Evolutionary conservation across 2,888 invertebrate species (phyloP).

Genomic region (Creontiades dilutus): DNA sequence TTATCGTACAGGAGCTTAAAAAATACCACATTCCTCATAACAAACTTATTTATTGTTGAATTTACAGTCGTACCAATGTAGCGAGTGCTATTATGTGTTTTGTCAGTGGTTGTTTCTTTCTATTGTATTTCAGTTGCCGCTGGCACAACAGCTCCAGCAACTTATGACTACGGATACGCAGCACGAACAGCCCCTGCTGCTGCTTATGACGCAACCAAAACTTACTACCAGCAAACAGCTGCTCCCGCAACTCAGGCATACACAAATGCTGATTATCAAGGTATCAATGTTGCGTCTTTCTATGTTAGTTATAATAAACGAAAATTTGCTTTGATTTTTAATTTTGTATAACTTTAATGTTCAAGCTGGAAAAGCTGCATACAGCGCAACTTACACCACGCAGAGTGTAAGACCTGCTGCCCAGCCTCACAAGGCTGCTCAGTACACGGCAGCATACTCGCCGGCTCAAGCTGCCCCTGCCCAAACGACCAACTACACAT

Average conservation of each 20-base stretch:
- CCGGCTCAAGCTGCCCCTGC: slow-evolving; percentile 76
- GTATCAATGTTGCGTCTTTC: slow-evolving; percentile 48
- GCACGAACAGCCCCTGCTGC: slow-evolving; percentile 83
- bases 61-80: too few relatives aligned
- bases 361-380: slow-evolving; percentile 80
- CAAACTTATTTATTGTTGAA: too few relatives aligned
- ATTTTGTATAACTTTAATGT: background rate
- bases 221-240: slow-evolving; percentile 89
- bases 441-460: slow-evolving; percentile 72
- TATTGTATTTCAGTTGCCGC: slow-evolving; percentile 77
- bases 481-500: slow-evolving; percentile 82
- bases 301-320: too few relatives aligned
- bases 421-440: slow-evolving; percentile 74
- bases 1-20: too few relatives aligned
- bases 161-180: slow-evolving; percentile 84
- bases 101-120: too few relatives aligned
- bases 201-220: slow-evolving; percentile 90
- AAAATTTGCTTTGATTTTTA: too few relatives aligned
- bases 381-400: slow-evolving; percentile 86
- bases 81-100: too few relatives aligned
- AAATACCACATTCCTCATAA: too few relatives aligned
- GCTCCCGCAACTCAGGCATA: slow-evolving; percentile 79
- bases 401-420: slow-evolving; percentile 79
- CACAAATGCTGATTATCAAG: slow-evolving; percentile 82
- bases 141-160: slow-evolving; percentile 80